Base-by-base conservation (phyloP, 2,113 vertebrate species). In the Gadus macrocephalus region DNA sequence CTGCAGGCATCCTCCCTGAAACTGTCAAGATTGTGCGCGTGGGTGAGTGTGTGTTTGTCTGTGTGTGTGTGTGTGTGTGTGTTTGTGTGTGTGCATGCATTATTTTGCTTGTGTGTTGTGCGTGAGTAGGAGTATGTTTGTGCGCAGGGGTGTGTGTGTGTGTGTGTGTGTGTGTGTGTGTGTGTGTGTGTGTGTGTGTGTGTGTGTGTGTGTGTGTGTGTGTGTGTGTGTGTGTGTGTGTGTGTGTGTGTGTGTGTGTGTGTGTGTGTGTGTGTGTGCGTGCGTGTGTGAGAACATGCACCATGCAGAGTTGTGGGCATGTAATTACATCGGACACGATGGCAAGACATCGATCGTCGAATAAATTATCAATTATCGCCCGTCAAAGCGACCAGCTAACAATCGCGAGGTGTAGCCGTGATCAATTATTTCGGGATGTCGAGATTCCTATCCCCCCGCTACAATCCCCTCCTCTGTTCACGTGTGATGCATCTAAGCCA, bases 341-440 rank as follows among this genome's bases (percentile, higher is more conserved):
- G 71, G 60, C 72, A 69, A 83, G 72, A 64, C 75, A 89, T 82
- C 73, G 86, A 89, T 86, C 81, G 81, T 85, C 84, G 83, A 71
- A 89, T 90, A 83, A 84, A 80, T 81, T 74, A 84, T 82, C 79
- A 85, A 72, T 83, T 78, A 72, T 76, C 71, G 77, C 67, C 59
- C 8, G 38, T 63, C 66, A 74, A 84, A 80, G 78, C 63, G 70
- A 77, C 76, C 67, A 64, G 70, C 77, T 74, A 64, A 63, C 73
- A 49, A 76, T 72, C 70, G 67, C 19, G 58, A 73, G 76, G 66
- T n/a, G 53, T 53, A 20, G 69, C 73, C 74, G 38, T 53, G 60
- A 64, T 71, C 3, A 15, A 42, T 68, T 77, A 78, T 77, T 79
- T 70, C 75, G 70, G 67, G 74, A 17, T 68, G 38, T 61, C 77